phyloP scores from a whole-genome alignment of 2,888 invertebrate genomes.

The Philopedon plagiatum region DNA sequence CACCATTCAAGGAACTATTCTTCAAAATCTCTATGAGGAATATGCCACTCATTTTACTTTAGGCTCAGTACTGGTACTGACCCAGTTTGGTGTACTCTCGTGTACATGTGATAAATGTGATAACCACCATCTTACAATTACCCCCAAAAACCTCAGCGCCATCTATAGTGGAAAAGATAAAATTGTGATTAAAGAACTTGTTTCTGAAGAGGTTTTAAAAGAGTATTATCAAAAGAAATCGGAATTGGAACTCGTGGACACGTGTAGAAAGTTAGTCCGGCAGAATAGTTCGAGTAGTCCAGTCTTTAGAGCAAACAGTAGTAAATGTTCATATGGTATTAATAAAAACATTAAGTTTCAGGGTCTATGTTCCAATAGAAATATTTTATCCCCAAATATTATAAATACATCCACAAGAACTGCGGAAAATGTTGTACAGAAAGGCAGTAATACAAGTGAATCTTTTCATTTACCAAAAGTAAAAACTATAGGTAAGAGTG shows the following conservation, averaged over 20 bases:
- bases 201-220: slow-evolving; percentile 26
- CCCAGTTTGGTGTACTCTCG: slow-evolving; percentile 60
- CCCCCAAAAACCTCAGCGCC: slow-evolving; percentile 60
- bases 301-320: not conserved
- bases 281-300: not conserved
- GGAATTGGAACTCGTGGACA: not conserved
- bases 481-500: not conserved
- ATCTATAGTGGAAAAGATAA: slow-evolving; percentile 57
- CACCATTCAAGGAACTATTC: slow-evolving; percentile 61
- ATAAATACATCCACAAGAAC: not conserved
- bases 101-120: slow-evolving; percentile 53
- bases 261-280: not conserved
- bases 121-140: slow-evolving; percentile 61
- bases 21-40: slow-evolving; percentile 61
- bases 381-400: not conserved
- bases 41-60: slow-evolving; percentile 55
- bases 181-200: slow-evolving; percentile 30
- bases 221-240: slow-evolving; percentile 25
- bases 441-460: not conserved
- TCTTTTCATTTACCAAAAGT: not conserved
- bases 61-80: slow-evolving; percentile 62
- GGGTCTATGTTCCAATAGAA: not conserved
- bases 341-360: not conserved
- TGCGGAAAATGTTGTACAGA: not conserved
- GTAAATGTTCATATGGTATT: not conserved